A percentile compares a stretch with the other conserved stretches of the same genome.
Evolutionary conservation across 2,113 vertebrate genomes (phyloP).

Genomic region (Sisor rabdophorus): DNA sequence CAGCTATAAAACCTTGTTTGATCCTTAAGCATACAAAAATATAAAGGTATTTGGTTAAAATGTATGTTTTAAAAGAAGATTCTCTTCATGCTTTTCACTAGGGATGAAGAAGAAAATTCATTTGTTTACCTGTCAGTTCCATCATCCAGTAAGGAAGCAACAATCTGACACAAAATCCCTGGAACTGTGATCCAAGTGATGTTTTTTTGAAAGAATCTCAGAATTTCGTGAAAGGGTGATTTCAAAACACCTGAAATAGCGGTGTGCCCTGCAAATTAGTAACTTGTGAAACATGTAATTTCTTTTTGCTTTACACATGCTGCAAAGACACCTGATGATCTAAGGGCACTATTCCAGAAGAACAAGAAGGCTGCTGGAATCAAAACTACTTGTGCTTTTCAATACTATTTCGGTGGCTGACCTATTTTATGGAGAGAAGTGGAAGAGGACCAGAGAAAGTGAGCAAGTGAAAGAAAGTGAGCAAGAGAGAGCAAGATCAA

Average conservation of each 20-base stretch:
- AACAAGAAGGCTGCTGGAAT: constrained; percentile 14
- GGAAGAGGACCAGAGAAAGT: background rate
- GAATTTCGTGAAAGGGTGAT: constrained; percentile 6
- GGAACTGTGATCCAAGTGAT: background rate
- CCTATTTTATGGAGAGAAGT: constrained; percentile 14
- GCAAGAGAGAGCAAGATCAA: no score
- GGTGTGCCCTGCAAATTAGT: background rate
- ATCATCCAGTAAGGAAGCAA: constrained; percentile 5
- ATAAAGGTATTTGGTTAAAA: background rate
- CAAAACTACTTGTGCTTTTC: background rate
- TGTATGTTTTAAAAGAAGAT: background rate
- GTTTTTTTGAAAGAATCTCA: background rate
- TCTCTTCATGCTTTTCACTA: background rate
- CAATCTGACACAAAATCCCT: background rate
- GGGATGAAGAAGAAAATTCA: background rate
- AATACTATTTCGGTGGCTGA: background rate
- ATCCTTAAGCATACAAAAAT: background rate
- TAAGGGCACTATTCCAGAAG: constrained; percentile 15
- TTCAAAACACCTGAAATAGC: constrained; percentile 7
- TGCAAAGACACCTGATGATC: constrained; percentile 36
- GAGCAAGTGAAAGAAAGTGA: background rate
- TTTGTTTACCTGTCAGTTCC: background rate
- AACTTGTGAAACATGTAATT: constrained; percentile 34
- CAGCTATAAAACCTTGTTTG: background rate
- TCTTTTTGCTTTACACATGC: constrained; percentile 3